Evolutionary conservation across 35 echinoderm and acorn worm genomes (phyloP).

Genomic region (Heliocidaris tuberculata): DNA sequence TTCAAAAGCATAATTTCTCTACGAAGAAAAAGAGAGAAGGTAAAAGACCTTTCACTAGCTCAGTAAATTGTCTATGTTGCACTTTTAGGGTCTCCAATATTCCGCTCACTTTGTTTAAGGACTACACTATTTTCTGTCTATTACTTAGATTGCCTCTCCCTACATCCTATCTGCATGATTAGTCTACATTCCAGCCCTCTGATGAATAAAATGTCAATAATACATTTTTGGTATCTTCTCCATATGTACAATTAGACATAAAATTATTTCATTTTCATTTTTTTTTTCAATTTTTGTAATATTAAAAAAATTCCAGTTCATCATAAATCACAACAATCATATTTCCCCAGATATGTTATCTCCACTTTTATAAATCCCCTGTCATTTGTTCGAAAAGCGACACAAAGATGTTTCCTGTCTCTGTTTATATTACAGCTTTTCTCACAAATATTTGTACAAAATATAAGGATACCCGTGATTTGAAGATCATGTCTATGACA

Average conservation of each 20-base stretch:
- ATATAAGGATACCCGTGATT: conserved; percentile 42
- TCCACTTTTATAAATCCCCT: conserved; percentile 4
- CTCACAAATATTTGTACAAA: conserved; percentile 46
- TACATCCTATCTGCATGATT: conserved; percentile 24
- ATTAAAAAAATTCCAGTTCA: conserved; percentile 35
- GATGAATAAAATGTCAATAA: conserved; percentile 52
- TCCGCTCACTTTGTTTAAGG: conserved; percentile 20
- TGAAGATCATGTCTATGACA: conserved; percentile 23
- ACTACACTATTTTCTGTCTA: conserved; percentile 38
- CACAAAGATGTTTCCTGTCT: not conserved
- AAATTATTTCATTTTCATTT: conserved; percentile 36
- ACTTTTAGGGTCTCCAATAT: conserved; percentile 32
- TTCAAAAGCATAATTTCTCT: not conserved
- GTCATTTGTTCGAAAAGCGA: conserved; percentile 36
- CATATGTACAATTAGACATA: conserved; percentile 51
- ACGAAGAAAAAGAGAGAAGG: not conserved
- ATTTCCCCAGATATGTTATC: not conserved
- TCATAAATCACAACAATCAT: conserved; percentile 43
- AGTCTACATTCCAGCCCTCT: conserved; percentile 49
- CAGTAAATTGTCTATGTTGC: conserved; percentile 38
- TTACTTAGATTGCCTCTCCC: conserved; percentile 14
- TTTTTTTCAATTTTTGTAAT: conserved; percentile 21
- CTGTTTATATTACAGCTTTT: conserved; percentile 21
- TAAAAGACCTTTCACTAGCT: not conserved
- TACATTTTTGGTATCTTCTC: conserved; percentile 54